phyloP scores from a whole-genome alignment of 2,888 invertebrate genomes.

The Lepidonotus clava region DNA sequence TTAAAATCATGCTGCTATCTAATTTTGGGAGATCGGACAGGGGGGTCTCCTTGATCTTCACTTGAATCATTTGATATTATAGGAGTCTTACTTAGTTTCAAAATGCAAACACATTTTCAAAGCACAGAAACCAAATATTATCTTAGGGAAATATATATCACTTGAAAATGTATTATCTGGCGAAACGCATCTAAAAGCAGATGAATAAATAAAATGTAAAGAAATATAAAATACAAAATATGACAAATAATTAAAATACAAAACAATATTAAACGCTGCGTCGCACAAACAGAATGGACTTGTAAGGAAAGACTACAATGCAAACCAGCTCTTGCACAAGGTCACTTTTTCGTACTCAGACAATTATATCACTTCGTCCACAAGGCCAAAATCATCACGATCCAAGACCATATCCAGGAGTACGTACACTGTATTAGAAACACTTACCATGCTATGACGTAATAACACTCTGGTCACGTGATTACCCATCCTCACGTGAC shows the following conservation, averaged over 20 bases:
- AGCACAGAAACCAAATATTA: background rate
- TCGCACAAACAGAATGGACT: background rate
- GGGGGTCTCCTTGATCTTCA: too few species aligned
- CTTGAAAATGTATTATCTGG: background rate
- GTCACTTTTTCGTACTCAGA: background rate
- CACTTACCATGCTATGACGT: slow-evolving; percentile 38
- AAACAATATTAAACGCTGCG: background rate
- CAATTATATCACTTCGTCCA: slow-evolving; percentile 11
- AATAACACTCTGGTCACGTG: background rate
- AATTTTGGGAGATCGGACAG: too few species aligned
- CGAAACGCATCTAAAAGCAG: background rate
- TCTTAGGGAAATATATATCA: background rate
- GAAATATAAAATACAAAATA: background rate
- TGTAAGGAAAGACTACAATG: background rate
- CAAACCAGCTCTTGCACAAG: slow-evolving; percentile 5
- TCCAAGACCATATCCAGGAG: slow-evolving; percentile 7
- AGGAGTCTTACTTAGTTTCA: too few species aligned
- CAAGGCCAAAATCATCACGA: slow-evolving; percentile 8
- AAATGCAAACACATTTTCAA: too few species aligned
- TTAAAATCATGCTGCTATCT: too few species aligned
- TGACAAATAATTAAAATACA: background rate
- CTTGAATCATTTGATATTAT: too few species aligned
- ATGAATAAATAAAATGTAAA: background rate
- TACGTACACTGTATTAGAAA: background rate
- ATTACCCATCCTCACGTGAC: slow-evolving; percentile 8